Conservation (phyloP, 2,797 vertebrate species). For the Monodelphis domestica region DNA sequence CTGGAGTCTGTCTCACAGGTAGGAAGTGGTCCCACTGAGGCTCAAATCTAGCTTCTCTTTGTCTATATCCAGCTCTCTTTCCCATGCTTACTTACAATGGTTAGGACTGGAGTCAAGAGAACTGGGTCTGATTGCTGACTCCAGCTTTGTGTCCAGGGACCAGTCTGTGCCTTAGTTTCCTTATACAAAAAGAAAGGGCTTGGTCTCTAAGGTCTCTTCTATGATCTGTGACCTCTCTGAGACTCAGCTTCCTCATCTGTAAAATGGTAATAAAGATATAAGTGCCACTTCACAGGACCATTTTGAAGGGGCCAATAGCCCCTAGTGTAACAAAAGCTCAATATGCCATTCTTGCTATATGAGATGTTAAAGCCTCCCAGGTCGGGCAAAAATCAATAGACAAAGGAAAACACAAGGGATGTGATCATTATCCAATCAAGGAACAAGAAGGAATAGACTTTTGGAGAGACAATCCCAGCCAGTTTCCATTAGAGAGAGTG, state of each 20-base stretch:
- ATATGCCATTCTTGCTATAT: neutral
- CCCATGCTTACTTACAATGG: neutral
- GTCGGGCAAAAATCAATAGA: neutral
- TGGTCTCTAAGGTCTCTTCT: neutral
- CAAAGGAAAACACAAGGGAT: neutral
- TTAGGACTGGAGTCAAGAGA: neutral
- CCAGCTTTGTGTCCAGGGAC: neutral
- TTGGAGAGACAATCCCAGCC: conserved; percentile 52
- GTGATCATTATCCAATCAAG: neutral
- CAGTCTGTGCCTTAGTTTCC: neutral
- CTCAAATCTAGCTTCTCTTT: neutral
- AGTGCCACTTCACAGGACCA: neutral
- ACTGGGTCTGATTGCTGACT: neutral
- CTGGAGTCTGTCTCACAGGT: neutral
- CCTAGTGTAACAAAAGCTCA: neutral
- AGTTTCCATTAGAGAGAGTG: conserved; percentile 40
- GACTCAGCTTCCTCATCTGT: neutral
- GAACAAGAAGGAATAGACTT: conserved; percentile 27
- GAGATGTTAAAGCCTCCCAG: neutral
- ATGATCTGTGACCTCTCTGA: too few species aligned
- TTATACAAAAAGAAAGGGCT: neutral
- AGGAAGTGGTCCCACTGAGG: neutral
- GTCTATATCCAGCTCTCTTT: neutral
- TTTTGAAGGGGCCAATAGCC: neutral
- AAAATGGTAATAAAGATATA: neutral